These are phyloP conservation scores for Carassius auratus DNA, from an alignment of 2,113 vertebrate species.

Conservation along the genomic window DNA sequence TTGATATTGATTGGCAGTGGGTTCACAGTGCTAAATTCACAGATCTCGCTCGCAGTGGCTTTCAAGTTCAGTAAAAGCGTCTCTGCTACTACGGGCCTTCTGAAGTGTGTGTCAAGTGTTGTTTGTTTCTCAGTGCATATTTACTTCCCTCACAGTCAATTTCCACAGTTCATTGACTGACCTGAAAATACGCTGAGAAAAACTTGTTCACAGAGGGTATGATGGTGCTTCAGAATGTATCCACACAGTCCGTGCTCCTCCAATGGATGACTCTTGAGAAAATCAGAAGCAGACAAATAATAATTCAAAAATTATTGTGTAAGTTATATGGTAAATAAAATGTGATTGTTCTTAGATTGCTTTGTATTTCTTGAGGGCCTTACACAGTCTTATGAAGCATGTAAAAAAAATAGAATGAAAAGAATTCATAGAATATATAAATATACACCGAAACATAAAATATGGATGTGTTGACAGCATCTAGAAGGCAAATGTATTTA, in stretches of 20 bases:
- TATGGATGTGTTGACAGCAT: not conserved
- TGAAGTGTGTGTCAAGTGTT: conserved; percentile 58
- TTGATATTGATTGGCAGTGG: conserved; percentile 65
- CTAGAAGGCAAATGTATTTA: not conserved
- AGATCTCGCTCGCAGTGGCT: conserved; percentile 53
- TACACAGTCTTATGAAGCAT: not conserved
- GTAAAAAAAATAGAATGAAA: too few relatives aligned
- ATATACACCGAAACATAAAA: not conserved
- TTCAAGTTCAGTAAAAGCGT: conserved; percentile 63
- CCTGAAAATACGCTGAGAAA: conserved; percentile 48
- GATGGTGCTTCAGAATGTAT: conserved; percentile 22
- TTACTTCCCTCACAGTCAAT: conserved; percentile 69
- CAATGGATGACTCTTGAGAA: not conserved
- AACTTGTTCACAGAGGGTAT: conserved; percentile 49
- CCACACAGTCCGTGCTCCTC: not conserved
- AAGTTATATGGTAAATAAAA: not conserved
- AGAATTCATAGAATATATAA: too few relatives aligned
- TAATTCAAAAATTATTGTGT: not conserved
- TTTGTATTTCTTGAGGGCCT: not conserved
- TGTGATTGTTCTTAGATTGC: not conserved
- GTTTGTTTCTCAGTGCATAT: conserved; percentile 60
- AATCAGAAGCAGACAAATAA: not conserved
- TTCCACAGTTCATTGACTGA: conserved; percentile 66
- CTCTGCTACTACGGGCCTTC: conserved; percentile 52
- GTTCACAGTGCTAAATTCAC: conserved; percentile 64